Evolutionary conservation across 1,140 invertebrate species (phyloP), one percentile per base, ranked within the genome.

Genomic region (Lordiphosa stackelbergi): DNA sequence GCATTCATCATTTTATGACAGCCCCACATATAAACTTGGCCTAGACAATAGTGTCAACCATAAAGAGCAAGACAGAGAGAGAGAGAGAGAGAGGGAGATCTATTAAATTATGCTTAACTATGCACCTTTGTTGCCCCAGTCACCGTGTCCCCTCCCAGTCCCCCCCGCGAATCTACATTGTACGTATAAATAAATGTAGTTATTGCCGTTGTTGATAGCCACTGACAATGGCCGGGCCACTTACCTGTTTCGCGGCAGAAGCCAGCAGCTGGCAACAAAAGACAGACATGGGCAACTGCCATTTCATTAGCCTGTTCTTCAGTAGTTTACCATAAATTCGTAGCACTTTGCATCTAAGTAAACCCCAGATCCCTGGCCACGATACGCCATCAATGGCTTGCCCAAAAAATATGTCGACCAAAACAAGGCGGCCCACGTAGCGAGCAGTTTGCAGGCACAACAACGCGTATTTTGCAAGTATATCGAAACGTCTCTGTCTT

Each of bases 41-140:
- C 77, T 69, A 83, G 77, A 83, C 77, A 83, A 83, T 83, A 77
- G 64, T 83, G 77, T 83, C 77, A 83, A 83, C 77, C 77, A 79
- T 79, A 79, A 81, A 81, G 69, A 57, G 69, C 6, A 8, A 31
- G 2, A 31, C 7, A 8, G 28, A 8, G 7, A 31, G 28, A 8
- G 28, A 8, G 7, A 31, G 12, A 31, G 43, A 46, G 43, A 46
- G 28, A 31, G 24, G 11, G 43, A 34, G 24, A 75, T 83, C 77
- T 83, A 83, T 83, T 83, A 83, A 83, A 83, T 83, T 83, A 83
- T 73, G 77, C 77, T 83, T 83, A 83, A 83, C 77, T 83, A 83
- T 83, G 73, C 65, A 60, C 78, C 37, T 81, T 83, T 83, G 77
- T 83, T 83, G 47, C 36, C 22, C 34, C 56, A 66, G 47, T 74